These are phyloP conservation scores for Xanthorhoe designata DNA, from an alignment of 2,888 invertebrate genomes.

Conservation along the genomic window DNA sequence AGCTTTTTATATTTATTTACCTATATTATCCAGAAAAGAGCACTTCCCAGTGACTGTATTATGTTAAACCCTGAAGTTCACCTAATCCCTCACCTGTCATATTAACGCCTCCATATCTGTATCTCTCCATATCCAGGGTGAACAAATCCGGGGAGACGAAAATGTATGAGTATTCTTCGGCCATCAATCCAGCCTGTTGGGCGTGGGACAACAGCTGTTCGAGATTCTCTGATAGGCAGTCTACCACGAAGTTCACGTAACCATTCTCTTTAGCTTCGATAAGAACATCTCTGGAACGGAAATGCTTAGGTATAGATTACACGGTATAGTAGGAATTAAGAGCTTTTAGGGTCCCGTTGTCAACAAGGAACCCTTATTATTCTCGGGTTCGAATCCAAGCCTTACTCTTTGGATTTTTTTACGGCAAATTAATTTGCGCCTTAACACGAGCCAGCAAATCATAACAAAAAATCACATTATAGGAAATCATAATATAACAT, in stretches of 20 bases:
- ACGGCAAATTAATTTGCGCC: too few species aligned
- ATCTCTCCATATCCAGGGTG: constrained; percentile 90
- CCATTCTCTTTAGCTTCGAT: constrained; percentile 88
- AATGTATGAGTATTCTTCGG: constrained; percentile 91
- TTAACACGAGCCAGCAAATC: too few species aligned
- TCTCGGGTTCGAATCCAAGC: too few species aligned
- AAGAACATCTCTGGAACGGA: constrained; percentile 86
- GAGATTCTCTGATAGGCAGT: constrained; percentile 87
- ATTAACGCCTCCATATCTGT: constrained; percentile 92
- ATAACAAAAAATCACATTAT: too few species aligned
- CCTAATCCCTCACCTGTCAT: constrained; percentile 87
- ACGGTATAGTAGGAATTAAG: background rate
- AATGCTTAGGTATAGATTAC: background rate
- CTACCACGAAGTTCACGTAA: constrained; percentile 90
- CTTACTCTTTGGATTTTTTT: too few species aligned
- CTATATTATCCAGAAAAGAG: background rate
- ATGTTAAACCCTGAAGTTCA: background rate
- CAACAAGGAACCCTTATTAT: too few species aligned
- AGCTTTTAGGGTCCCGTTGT: too few species aligned
- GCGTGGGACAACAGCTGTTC: constrained; percentile 85
- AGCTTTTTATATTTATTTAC: background rate
- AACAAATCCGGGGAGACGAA: constrained; percentile 93
- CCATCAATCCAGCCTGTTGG: constrained; percentile 94
- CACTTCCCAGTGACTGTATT: background rate
- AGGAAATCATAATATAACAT: too few species aligned